Evolutionary conservation across 2,888 invertebrate species (phyloP).

Genomic region (Micropterix aruncella): DNA sequence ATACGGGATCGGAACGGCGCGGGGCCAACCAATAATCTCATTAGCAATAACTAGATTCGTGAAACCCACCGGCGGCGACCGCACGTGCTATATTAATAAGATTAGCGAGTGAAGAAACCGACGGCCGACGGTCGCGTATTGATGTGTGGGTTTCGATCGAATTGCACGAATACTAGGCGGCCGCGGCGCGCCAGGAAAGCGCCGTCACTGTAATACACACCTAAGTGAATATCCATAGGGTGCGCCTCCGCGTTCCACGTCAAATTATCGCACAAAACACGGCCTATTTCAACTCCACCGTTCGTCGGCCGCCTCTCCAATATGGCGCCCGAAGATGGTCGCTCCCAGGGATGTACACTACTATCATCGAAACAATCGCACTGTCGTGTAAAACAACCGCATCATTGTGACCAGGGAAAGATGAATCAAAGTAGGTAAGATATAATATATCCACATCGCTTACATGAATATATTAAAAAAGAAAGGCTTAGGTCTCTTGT

Average conservation of each 20-base stretch:
- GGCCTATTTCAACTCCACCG: constrained; percentile 39
- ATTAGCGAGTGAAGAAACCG: constrained; percentile 22
- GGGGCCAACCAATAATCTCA: constrained; percentile 52
- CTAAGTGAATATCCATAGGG: constrained; percentile 45
- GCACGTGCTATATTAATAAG: constrained; percentile 53
- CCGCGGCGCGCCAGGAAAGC: constrained; percentile 6
- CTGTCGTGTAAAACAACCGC: no score
- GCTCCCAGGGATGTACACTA: no score
- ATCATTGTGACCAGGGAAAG: no score
- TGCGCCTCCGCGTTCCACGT: constrained; percentile 40
- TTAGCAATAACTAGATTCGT: constrained; percentile 69
- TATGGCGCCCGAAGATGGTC: constrained; percentile 54
- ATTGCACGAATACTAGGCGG: constrained; percentile 17
- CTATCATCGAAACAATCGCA: no score
- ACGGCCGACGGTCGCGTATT: not conserved
- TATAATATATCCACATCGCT: no score
- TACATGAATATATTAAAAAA: no score
- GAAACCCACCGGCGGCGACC: constrained; percentile 52
- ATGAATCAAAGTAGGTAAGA: no score
- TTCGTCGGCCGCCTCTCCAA: constrained; percentile 61
- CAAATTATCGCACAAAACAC: constrained; percentile 41
- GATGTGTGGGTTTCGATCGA: constrained; percentile 43
- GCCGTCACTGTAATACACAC: constrained; percentile 26
- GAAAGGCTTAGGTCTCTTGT: no score
- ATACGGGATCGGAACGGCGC: constrained; percentile 43